A percentile compares a stretch with the other conserved stretches of the same genome.
phyloP scores from a whole-genome alignment of 2,113 vertebrate genomes.

The Pelmatolapia mariae region DNA sequence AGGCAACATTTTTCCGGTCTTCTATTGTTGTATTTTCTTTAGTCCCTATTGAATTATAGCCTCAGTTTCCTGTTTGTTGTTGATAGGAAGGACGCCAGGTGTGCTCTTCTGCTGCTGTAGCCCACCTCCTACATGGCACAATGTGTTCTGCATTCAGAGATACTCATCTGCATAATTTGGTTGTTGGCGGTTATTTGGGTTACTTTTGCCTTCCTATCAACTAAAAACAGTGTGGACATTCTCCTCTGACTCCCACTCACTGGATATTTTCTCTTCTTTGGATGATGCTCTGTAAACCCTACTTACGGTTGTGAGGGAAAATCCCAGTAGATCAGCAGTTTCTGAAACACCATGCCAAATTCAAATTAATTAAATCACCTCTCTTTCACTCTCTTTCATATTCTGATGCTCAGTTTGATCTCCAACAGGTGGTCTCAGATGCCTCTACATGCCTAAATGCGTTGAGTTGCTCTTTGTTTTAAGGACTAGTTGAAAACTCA shows the following conservation, averaged over 20 bases:
- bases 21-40: neutral
- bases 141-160: neutral
- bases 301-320: neutral
- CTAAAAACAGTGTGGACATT: neutral
- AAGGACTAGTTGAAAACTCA: neutral
- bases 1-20: neutral
- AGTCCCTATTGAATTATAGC: neutral
- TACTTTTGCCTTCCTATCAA: neutral
- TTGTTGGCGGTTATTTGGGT: neutral
- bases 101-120: neutral
- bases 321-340: neutral
- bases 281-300: neutral
- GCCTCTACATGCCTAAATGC: neutral
- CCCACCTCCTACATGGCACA: neutral
- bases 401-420: neutral
- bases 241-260: neutral
- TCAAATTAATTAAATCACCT: neutral
- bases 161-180: neutral
- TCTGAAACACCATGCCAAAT: neutral
- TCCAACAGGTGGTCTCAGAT: neutral
- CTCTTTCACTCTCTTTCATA: neutral
- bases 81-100: rapidly evolving
- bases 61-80: neutral
- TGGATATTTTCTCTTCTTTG: neutral
- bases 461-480: neutral